Conservation (phyloP, 2,113 vertebrate species). For the Vanacampus margaritifer region DNA sequence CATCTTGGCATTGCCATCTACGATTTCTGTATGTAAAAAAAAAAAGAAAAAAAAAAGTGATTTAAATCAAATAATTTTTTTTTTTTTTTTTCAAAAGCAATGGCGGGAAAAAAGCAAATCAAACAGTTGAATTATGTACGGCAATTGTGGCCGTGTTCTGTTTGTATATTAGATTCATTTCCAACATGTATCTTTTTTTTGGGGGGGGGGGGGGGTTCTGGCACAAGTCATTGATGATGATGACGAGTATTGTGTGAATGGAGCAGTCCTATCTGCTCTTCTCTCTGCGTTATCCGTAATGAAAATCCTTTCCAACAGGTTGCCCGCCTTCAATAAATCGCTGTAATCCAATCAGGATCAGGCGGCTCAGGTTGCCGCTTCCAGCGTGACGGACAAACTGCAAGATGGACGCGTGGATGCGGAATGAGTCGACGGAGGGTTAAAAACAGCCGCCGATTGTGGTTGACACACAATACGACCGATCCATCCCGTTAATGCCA, state of each 20-base stretch:
- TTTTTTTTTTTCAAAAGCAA: no score
- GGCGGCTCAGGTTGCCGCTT: constrained; percentile 12
- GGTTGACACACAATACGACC: constrained; percentile 14
- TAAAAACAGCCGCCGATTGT: constrained; percentile 4
- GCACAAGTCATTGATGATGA: background rate
- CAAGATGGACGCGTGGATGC: constrained; percentile 18
- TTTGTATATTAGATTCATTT: background rate
- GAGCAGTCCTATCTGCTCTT: constrained; percentile 1
- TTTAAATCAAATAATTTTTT: background rate
- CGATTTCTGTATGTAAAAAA: constrained; percentile 81
- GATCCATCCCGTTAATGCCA: constrained; percentile 49
- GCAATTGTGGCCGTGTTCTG: no score
- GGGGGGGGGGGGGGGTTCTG: no score
- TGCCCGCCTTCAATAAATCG: constrained; percentile 41
- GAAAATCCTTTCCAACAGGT: constrained; percentile 41
- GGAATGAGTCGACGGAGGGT: constrained; percentile 1
- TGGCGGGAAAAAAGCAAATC: no score
- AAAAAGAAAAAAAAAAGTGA: constrained; percentile 1
- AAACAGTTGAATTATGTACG: no score
- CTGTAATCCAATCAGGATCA: constrained; percentile 58
- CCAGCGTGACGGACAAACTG: constrained; percentile 28
- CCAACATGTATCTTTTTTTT: background rate
- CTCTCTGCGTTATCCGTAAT: constrained; percentile 22
- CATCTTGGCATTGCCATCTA: constrained; percentile 98
- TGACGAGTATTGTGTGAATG: constrained; percentile 13